A percentile compares a stretch with the other conserved stretches of the same genome.
phyloP scores from a whole-genome alignment of 2,888 invertebrate species.

The Polydrusus cervinus region DNA sequence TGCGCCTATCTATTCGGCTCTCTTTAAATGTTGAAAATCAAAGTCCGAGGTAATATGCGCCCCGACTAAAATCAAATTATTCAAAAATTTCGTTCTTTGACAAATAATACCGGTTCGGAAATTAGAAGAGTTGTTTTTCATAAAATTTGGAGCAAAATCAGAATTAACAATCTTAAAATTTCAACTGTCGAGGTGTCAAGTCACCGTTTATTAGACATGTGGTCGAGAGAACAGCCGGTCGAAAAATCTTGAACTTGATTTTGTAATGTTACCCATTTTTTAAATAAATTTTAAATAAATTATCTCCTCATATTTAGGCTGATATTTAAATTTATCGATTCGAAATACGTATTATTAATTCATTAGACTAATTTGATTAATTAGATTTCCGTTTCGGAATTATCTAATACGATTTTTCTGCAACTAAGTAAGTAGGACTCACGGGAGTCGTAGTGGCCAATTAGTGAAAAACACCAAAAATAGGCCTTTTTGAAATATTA shows the following conservation, averaged over 20 bases:
- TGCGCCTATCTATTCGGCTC: too few relatives aligned
- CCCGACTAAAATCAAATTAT: slow-evolving; percentile 15
- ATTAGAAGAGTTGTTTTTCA: slow-evolving; percentile 28
- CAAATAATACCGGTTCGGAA: slow-evolving; percentile 39
- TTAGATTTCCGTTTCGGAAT: slow-evolving; percentile 6
- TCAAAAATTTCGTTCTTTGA: slow-evolving; percentile 39
- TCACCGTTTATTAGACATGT: slow-evolving; percentile 15
- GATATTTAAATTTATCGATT: slow-evolving; percentile 22
- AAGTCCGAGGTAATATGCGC: not conserved
- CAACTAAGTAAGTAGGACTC: not conserved
- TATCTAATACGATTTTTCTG: not conserved
- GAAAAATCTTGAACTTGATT: slow-evolving; percentile 44
- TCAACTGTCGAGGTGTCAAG: slow-evolving; percentile 33
- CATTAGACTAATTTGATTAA: slow-evolving; percentile 21
- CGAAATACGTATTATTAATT: slow-evolving; percentile 17
- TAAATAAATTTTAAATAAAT: slow-evolving; percentile 20
- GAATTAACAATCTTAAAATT: slow-evolving; percentile 41
- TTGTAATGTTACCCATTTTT: slow-evolving; percentile 33
- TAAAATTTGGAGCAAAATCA: slow-evolving; percentile 51
- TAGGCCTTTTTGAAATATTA: too few relatives aligned
- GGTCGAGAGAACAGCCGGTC: slow-evolving; percentile 1
- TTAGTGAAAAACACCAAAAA: too few relatives aligned
- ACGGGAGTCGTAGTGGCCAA: too few relatives aligned
- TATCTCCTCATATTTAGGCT: slow-evolving; percentile 26
- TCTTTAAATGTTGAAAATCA: too few relatives aligned